Evolutionary conservation across 92 coral and sea anemone species (phyloP), one percentile per base, ranked within the genome.

Genomic region (Phymanthus crucifer): DNA sequence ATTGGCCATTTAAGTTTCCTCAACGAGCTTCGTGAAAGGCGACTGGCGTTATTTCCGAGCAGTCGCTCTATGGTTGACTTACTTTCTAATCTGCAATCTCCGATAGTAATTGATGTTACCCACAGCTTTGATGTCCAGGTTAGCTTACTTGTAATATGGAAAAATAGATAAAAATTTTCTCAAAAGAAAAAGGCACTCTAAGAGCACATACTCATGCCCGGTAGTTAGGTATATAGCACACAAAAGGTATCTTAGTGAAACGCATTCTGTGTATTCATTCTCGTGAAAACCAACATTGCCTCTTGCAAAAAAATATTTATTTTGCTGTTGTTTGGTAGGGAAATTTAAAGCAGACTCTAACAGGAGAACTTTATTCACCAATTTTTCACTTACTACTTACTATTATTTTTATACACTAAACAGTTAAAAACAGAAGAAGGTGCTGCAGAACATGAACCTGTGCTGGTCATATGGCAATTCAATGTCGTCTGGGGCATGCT

Each of bases 71-170:
- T 52, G 12, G n/a, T 18, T 8, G 61, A 52, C 12, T 52, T 16
- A 16, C 61, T 52, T 7, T 8, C 2, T 7, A 52, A 52, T 52
- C n/a, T 52, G n/a, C 61, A 52, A 52, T 52, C 61, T 23, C 61
- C 61, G 19, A 52, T 52, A 2, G 61, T 52, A 3, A 52, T 52
- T 18, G n/a, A 18, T 52, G 61, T 52, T 52, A 7, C 61, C n/a
- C 61, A 52, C 61, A 52, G 61, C n/a, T 52, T 52, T 52, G 61
- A 52, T 52, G n/a, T 52, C n/a, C 61, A 52, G 61, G 61, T 52
- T 10, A 18, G 61, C 19, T n/a, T n/a, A n/a, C 11, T 52, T 52
- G 11, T 52, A 52, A 43, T 43, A 43, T 5, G 5, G 5, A 43
- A 5, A 43, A 43, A 5, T 5, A 43, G 5, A 13, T 5, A 43